phyloP scores from a whole-genome alignment of 2,888 invertebrate species.

The Andrena fulva region DNA sequence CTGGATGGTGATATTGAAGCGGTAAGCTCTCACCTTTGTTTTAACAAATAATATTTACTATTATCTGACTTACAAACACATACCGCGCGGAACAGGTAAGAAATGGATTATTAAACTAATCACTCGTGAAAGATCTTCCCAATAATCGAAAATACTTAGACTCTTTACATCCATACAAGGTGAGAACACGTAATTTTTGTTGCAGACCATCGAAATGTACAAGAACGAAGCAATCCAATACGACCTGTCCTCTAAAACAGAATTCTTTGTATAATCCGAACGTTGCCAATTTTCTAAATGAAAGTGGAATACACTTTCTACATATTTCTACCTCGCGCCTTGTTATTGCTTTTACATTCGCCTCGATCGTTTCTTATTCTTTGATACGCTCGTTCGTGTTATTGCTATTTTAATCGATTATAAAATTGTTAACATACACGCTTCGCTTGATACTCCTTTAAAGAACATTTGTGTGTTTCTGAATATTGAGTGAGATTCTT shows the following conservation, averaged over 20 bases:
- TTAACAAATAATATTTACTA: background rate
- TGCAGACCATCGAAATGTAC: conserved; percentile 85
- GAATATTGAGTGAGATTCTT: too few relatives aligned
- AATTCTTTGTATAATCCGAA: conserved; percentile 84
- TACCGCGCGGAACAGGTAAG: background rate
- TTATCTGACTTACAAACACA: background rate
- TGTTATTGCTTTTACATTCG: background rate
- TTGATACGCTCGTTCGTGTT: background rate
- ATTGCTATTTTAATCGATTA: background rate
- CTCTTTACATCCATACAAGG: too few relatives aligned
- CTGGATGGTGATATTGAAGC: conserved; percentile 84
- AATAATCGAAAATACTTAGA: background rate
- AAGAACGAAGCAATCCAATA: conserved; percentile 84
- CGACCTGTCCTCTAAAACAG: conserved; percentile 84
- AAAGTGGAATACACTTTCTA: background rate
- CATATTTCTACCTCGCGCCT: background rate
- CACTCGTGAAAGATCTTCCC: too few relatives aligned
- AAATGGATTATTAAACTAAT: background rate
- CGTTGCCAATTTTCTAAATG: background rate
- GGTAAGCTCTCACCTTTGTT: conserved; percentile 75
- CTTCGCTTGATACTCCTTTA: conserved; percentile 24
- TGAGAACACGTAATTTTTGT: conserved; percentile 46
- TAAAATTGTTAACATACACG: conserved; percentile 4
- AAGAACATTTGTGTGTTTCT: background rate
- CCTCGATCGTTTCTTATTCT: background rate